Conservation (phyloP, 2,888 invertebrate species). For the Phania funesta region DNA sequence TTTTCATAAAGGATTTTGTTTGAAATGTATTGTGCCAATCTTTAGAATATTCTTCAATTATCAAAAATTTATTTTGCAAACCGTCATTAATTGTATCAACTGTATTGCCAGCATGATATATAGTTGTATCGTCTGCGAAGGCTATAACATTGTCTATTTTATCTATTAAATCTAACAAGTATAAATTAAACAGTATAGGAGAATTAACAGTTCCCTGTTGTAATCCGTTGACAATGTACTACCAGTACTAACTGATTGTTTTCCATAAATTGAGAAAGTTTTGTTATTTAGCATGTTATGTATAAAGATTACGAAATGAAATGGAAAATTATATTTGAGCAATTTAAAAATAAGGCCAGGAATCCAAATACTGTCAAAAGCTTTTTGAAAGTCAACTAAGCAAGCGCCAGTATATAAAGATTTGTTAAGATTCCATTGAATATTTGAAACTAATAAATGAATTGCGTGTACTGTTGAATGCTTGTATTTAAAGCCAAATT, state of each 20-base stretch:
- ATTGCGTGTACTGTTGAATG: no score
- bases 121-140: not conserved
- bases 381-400: no score
- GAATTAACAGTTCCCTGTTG: not conserved
- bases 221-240: not conserved
- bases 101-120: not conserved
- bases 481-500: constrained; percentile 1
- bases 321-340: not conserved
- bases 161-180: not conserved
- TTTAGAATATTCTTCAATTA: constrained; percentile 10
- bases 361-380: no score
- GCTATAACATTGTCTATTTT: constrained; percentile 11
- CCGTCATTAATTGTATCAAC: constrained; percentile 1
- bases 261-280: not conserved
- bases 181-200: constrained; percentile 5
- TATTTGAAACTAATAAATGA: no score
- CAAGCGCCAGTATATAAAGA: no score
- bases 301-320: not conserved
- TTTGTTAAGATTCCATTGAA: no score
- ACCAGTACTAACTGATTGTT: not conserved
- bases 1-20: not conserved
- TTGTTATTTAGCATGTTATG: not conserved
- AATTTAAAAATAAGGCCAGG: not conserved
- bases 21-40: constrained; percentile 23
- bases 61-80: constrained; percentile 9